Base-by-base conservation (phyloP, 2,888 invertebrate genomes). In the Fabriciana adippe region DNA sequence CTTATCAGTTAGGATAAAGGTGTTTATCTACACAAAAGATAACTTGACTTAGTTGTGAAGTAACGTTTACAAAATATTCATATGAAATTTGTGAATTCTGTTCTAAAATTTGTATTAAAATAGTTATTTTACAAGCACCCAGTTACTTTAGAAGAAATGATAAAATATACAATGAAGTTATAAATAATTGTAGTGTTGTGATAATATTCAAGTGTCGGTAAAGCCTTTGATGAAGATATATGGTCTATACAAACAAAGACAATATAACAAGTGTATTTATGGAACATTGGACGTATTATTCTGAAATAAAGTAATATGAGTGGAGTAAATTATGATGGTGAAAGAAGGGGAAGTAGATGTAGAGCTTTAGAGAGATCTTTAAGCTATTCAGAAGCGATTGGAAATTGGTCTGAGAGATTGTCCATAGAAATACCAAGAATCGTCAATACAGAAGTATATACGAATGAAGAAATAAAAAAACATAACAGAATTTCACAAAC, bases 351-450 rank as follows among this genome's bases (percentile, higher is more conserved):
- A 0, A 90, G 90, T 62, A 76, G 86, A 65, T 78, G 61, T 14
- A 75, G 91, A 61, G 80, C 83, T 0, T 72, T 92, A n/a, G 91
- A 91, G 75, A 77, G 92, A 73, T 92, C 92, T 0, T 71, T 86
- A 0, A 92, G 92, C 73, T 92, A 92, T 63, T 91, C 91, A 0
- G 92, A 89, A 79, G 92, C 92, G 0, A 92, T 92, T 1, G 90
- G 90, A 1, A 88, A 83, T 47, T 78, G 76, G 0, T 89, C 92
- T 0, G 79, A 82, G 0, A 78, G 87, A 75, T 87, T 89, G 0
- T 91, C 90, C 0, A 88, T 91, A 48, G 91, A 91, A 79, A 90
- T 92, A 71, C 90, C 90, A 15, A 82, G 81, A 45, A 87, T 92
- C 0, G 83, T 74, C 0, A 75, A 89, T 73, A 87, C 90, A 13